These are phyloP conservation scores for Excalfactoria chinensis DNA, from an alignment of 2,113 vertebrate species.

Conservation along the genomic window DNA sequence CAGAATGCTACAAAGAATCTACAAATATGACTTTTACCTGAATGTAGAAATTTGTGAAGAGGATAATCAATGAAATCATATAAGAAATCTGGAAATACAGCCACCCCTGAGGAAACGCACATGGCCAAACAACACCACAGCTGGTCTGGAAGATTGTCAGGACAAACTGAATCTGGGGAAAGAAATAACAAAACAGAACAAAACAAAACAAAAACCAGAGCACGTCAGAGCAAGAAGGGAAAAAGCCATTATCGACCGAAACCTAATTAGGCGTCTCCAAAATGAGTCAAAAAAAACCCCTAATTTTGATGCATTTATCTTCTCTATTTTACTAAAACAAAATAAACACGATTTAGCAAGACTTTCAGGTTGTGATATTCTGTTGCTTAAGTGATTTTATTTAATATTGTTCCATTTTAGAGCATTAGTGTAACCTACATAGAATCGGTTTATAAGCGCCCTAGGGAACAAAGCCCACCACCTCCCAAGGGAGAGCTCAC, in stretches of 20 bases:
- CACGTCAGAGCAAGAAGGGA: background rate
- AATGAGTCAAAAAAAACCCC: background rate
- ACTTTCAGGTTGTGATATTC: background rate
- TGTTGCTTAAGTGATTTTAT: background rate
- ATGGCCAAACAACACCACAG: constrained; percentile 91
- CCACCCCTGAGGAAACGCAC: constrained; percentile 91
- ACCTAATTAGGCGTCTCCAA: background rate
- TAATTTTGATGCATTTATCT: background rate
- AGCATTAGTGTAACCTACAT: background rate
- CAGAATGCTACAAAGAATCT: background rate
- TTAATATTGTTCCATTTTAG: background rate
- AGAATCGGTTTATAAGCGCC: background rate
- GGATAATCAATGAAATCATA: constrained; percentile 89
- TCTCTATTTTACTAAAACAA: background rate
- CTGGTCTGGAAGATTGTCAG: constrained; percentile 91
- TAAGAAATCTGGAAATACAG: constrained; percentile 95
- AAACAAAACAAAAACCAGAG: background rate
- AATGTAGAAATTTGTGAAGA: constrained; percentile 97
- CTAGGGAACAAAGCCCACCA: background rate
- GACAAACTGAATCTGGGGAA: constrained; percentile 90
- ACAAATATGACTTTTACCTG: constrained; percentile 79
- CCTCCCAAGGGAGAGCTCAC: background rate
- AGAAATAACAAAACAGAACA: background rate
- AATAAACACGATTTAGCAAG: background rate
- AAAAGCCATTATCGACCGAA: background rate